Conservation (phyloP, 2,113 vertebrate genomes). For the Gallinago paraguaiae region DNA sequence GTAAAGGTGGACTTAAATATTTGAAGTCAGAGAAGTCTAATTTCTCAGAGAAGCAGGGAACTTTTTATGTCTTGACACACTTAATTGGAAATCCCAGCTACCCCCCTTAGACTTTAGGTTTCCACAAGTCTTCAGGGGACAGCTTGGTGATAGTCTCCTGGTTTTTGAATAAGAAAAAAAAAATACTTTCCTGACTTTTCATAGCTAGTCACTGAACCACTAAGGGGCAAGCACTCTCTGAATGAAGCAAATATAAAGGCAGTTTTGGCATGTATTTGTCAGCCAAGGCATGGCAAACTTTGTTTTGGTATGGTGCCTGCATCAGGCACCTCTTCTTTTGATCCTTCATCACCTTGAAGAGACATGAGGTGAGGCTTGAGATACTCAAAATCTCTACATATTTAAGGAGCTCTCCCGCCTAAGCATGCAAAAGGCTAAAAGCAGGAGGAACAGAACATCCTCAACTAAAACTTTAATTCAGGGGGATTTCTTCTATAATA, state of each 20-base stretch:
- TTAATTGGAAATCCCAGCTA: not conserved
- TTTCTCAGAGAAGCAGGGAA: not conserved
- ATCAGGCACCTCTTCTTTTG: not conserved
- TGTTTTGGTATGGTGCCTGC: not conserved
- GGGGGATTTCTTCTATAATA: not conserved
- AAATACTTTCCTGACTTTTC: not conserved
- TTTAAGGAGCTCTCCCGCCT: not conserved
- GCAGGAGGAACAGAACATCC: not conserved
- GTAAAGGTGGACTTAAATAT: not conserved
- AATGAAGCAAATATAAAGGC: not conserved
- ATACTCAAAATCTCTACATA: not conserved
- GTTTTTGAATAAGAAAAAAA: not conserved
- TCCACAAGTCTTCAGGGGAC: not conserved
- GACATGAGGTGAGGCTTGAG: not conserved
- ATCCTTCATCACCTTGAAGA: not conserved
- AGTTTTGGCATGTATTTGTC: not conserved
- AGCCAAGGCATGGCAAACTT: not conserved
- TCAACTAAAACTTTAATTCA: not conserved
- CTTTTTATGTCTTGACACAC: not conserved
- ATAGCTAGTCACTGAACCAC: not conserved
- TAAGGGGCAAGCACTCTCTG: not conserved
- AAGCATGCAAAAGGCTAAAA: not conserved
- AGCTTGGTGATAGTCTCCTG: not conserved
- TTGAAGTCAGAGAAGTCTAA: not conserved
- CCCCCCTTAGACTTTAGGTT: not conserved